Evolutionary conservation across 64 coral and sea anemone species (phyloP).

Genomic region (Pocillopora damicornis): DNA sequence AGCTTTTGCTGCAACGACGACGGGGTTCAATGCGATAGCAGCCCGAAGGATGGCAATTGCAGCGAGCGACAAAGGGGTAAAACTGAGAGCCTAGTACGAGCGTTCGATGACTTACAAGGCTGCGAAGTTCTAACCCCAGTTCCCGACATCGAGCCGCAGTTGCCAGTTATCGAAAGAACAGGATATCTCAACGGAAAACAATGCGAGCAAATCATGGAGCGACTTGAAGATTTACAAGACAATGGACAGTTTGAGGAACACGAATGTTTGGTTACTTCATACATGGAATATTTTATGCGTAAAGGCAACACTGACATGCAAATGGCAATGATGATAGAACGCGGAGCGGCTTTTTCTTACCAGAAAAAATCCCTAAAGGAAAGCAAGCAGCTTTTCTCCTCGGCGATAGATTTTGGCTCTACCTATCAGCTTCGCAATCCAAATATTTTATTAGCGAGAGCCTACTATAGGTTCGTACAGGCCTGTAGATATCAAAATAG

Average conservation of each 20-base stretch:
- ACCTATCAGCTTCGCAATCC: neutral
- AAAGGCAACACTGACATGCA: neutral
- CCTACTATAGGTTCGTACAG: neutral
- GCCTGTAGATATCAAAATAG: neutral
- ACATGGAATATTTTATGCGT: neutral
- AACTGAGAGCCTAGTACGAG: no score
- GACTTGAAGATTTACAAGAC: neutral
- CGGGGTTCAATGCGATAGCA: no score
- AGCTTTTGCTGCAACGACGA: no score
- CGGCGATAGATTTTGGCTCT: neutral
- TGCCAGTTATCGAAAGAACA: no score
- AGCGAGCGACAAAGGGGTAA: neutral
- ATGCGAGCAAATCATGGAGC: neutral
- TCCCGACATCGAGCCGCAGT: no score
- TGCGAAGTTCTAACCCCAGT: no score
- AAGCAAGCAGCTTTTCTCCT: neutral
- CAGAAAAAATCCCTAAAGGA: neutral
- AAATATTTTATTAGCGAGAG: neutral
- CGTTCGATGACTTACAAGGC: no score
- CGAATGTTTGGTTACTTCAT: neutral
- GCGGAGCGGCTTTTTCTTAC: neutral
- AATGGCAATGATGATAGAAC: neutral
- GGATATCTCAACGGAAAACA: neutral
- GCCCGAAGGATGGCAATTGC: no score
- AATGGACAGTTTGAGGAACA: neutral